phyloP scores from a whole-genome alignment of 2,797 vertebrate species.

The Scolopax bukidnonensis region DNA sequence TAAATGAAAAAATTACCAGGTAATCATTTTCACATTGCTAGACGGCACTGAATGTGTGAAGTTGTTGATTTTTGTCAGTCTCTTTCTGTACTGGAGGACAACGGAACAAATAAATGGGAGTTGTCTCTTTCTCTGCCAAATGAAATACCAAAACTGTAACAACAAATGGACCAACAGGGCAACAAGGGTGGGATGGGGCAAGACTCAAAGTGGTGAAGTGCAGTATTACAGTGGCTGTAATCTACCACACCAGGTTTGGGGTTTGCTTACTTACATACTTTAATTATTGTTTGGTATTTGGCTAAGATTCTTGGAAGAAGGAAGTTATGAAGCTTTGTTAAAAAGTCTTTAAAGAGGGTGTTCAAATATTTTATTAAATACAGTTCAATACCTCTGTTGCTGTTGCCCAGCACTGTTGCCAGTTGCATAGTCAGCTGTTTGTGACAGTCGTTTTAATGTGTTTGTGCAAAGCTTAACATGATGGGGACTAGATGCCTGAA shows the following conservation, averaged over 20 bases:
- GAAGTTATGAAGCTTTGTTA: neutral
- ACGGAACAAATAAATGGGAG: neutral
- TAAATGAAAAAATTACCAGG: neutral
- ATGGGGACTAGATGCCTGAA: neutral
- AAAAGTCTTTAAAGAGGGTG: neutral
- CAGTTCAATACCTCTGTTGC: neutral
- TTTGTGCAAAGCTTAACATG: neutral
- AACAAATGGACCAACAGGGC: neutral
- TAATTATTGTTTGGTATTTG: neutral
- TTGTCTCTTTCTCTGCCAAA: neutral
- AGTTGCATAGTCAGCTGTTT: neutral
- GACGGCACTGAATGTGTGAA: neutral
- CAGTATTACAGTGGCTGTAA: accelerated
- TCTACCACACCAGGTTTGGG: neutral
- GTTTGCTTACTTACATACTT: neutral
- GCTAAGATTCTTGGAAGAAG: neutral
- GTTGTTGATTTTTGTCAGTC: neutral
- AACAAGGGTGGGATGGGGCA: neutral
- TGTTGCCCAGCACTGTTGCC: neutral
- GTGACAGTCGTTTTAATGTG: neutral
- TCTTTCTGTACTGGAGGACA: neutral
- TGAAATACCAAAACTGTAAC: neutral
- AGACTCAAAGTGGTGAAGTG: neutral
- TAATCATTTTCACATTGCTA: neutral
- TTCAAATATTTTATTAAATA: neutral